phyloP scores from a whole-genome alignment of 2,888 invertebrate species.

The Hydriomena furcata region DNA sequence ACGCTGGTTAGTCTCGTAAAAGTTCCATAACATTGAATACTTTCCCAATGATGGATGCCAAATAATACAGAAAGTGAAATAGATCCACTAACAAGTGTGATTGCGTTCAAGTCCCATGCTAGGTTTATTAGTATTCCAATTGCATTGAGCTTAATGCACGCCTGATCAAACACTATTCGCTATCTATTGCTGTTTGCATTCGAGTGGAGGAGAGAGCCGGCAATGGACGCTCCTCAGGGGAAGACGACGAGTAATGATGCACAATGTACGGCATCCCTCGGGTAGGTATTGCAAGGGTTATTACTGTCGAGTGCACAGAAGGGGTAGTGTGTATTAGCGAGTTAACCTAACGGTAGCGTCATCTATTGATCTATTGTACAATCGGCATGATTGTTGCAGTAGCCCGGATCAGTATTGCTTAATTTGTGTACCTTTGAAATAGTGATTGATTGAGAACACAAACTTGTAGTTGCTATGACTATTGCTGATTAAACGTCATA shows the following conservation, averaged over 20 bases:
- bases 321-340: slow-evolving; percentile 1
- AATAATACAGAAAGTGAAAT: no score
- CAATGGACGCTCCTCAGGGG: slow-evolving; percentile 8
- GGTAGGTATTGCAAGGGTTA: slow-evolving; percentile 14
- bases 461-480: background rate
- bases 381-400: slow-evolving; percentile 1
- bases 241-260: slow-evolving; percentile 11
- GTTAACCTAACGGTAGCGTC: slow-evolving; percentile 1
- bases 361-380: slow-evolving; percentile 3
- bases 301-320: background rate
- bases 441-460: background rate
- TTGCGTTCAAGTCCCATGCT: no score
- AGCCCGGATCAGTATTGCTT: background rate
- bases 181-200: slow-evolving; percentile 9
- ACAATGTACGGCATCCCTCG: slow-evolving; percentile 4
- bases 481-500: no score
- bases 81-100: no score
- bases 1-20: no score
- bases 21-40: no score
- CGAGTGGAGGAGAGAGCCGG: background rate
- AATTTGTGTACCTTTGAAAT: background rate
- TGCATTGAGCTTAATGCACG: background rate
- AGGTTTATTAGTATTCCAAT: background rate
- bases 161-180: slow-evolving; percentile 3
- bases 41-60: no score